Base-by-base conservation (phyloP, 2,888 invertebrate species). In the Allolobophora icterica region DNA sequence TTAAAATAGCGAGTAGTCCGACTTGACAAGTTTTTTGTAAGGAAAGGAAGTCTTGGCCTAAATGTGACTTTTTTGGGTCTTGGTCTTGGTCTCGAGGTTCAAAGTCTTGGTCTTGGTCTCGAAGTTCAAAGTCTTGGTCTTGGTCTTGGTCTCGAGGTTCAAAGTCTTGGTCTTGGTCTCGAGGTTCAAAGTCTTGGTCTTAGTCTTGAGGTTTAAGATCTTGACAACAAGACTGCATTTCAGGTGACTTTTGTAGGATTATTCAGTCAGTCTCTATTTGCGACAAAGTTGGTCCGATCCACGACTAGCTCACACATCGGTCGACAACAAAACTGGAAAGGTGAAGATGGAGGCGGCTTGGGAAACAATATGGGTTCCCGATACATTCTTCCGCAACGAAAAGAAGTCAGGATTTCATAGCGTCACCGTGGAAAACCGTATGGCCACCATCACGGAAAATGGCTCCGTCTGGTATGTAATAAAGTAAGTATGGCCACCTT, bases 231-330 rank as follows among this genome's bases (percentile, higher is more conserved):
- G n/a, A n/a, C n/a, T n/a, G n/a, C n/a, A n/a, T n/a, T 30, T 71
- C 13, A 45, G 15, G 45, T 71, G 30, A 52, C 52, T 84, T 34
- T 35, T 92, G 19, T 92, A 98, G 98, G 98, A 98, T 3, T 98
- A 98, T 95, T 98, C 98, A 93, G 98, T 98, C 30, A 98, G 98
- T 94, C 97, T 98, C 95, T 98, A 98, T 95, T 96, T 98, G 94
- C 98, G 98, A 93, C 98, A 98, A 96, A 98, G 98, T 94, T 98
- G 98, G 98, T 96, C 98, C 38, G 98, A 98, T 96, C 97, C 98
- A 91, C 96, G 98, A 52, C 96, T 98, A 45, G 89, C 21, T 35
- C 92, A 91, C 89, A 84, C 92, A 34, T 91, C 92, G 24, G 87
- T 91, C 91, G 84, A 90, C 38, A 89, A 91, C 58, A 91, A 92